These are phyloP conservation scores for Cranoglanis bouderius DNA, from an alignment of 2,113 vertebrate species.

Conservation along the genomic window DNA sequence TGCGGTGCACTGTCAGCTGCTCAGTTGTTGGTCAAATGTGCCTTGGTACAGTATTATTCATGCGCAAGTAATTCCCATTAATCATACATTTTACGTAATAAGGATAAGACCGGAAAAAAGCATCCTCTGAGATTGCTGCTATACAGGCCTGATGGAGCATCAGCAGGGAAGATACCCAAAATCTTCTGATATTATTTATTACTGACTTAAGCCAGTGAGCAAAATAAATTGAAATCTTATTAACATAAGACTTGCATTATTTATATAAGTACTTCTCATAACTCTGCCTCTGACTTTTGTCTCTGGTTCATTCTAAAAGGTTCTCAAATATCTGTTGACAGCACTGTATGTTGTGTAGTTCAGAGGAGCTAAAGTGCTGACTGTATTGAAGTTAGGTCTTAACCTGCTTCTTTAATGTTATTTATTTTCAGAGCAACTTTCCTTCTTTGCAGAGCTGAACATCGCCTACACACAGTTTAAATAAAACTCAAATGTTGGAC, in stretches of 20 bases:
- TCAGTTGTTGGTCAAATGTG: not conserved
- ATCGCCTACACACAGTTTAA: not conserved
- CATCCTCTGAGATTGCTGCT: not conserved
- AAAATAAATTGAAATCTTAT: not conserved
- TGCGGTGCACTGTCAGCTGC: not conserved
- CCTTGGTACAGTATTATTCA: not conserved
- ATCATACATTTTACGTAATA: not conserved
- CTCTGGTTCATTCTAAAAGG: not conserved
- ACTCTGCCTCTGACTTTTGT: not conserved
- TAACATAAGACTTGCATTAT: not conserved
- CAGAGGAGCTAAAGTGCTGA: slow-evolving; percentile 4
- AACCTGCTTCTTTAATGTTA: not conserved
- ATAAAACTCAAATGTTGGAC: slow-evolving; percentile 3
- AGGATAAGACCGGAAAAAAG: not conserved
- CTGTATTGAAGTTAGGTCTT: slow-evolving; percentile 3
- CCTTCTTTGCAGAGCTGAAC: not conserved
- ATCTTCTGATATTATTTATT: not conserved
- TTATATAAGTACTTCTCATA: not conserved
- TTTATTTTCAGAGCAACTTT: slow-evolving; percentile 22
- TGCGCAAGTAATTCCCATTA: not conserved
- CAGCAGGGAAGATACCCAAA: not conserved
- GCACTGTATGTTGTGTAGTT: not conserved
- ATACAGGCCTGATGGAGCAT: not conserved
- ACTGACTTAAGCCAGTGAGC: not conserved
- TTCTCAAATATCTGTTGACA: not conserved